Conservation (phyloP, 2,888 invertebrate genomes). For the Drosophila leonis region DNA sequence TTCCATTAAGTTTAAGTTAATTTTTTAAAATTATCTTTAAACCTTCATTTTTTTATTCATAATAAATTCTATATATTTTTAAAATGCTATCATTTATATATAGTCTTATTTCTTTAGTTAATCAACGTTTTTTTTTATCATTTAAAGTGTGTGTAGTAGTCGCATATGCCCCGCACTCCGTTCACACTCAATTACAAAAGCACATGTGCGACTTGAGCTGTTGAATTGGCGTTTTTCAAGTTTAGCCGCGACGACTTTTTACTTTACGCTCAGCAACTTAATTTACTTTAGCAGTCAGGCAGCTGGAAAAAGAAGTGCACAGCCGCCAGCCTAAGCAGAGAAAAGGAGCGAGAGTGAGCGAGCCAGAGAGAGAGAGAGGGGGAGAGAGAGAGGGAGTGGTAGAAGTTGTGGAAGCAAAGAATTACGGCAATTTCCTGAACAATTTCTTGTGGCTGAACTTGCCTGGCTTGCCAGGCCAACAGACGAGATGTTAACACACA, state of each 20-base stretch:
- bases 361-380: not conserved
- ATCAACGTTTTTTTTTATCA: not conserved
- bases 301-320: constrained; percentile 72
- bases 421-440: constrained; percentile 70
- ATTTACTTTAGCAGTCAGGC: constrained; percentile 76
- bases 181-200: constrained; percentile 65
- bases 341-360: constrained; percentile 21
- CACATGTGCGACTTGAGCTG: constrained; percentile 37
- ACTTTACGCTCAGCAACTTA: constrained; percentile 68
- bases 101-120: not conserved
- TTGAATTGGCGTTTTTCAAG: constrained; percentile 58
- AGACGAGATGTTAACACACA: constrained; percentile 13
- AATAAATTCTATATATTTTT: no score
- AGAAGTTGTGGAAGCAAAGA: constrained; percentile 19
- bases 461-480: constrained; percentile 36
- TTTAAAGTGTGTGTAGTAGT: constrained; percentile 36
- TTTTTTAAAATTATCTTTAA: not conserved
- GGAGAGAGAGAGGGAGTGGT: not conserved
- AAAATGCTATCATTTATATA: no score
- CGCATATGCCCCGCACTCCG: constrained; percentile 6
- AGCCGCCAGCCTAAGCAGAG: constrained; percentile 53
- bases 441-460: constrained; percentile 77
- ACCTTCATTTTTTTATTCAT: no score
- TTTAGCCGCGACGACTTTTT: constrained; percentile 67
- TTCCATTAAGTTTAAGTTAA: no score